These are phyloP conservation scores for Aurelia sp. DNA, from an alignment of 30 jellyfish, hydroid and myxozoan species.

Conservation along the genomic window DNA sequence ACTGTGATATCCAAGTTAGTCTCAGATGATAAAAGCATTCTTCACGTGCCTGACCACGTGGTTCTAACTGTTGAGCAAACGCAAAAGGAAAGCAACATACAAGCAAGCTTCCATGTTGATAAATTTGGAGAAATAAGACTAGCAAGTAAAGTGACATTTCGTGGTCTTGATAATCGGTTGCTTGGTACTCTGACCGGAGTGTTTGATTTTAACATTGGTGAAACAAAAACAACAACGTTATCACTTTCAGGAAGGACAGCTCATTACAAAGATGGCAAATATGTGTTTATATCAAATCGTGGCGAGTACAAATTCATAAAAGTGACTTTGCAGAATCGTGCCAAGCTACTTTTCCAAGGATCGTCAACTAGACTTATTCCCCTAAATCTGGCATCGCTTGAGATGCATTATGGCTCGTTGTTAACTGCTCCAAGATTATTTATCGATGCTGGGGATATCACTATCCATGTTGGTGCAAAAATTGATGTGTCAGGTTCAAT, in stretches of 20 bases:
- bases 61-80: constrained; percentile 34
- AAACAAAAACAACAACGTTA: constrained; percentile 52
- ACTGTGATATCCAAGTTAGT: constrained; percentile 26
- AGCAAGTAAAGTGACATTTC: constrained; percentile 70
- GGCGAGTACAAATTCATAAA: constrained; percentile 66
- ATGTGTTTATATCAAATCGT: constrained; percentile 55
- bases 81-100: constrained; percentile 30
- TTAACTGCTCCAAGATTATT: constrained; percentile 48
- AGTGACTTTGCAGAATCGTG: constrained; percentile 68
- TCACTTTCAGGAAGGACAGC: constrained; percentile 70
- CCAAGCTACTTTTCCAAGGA: constrained; percentile 49
- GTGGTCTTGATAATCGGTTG: constrained; percentile 58
- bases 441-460: constrained; percentile 42
- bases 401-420: constrained; percentile 65
- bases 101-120: constrained; percentile 70
- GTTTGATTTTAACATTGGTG: constrained; percentile 63
- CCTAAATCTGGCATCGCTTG: constrained; percentile 50
- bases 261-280: constrained; percentile 62
- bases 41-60: constrained; percentile 63
- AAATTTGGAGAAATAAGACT: constrained; percentile 57
- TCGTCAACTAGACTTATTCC: constrained; percentile 39
- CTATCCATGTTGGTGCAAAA: constrained; percentile 49
- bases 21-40: constrained; percentile 49
- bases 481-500: constrained; percentile 51
- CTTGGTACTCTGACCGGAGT: constrained; percentile 77